Evolutionary conservation across 1,140 invertebrate genomes (phyloP), one percentile per base, ranked within the genome.

Genomic region (Brachystomella parvula): DNA sequence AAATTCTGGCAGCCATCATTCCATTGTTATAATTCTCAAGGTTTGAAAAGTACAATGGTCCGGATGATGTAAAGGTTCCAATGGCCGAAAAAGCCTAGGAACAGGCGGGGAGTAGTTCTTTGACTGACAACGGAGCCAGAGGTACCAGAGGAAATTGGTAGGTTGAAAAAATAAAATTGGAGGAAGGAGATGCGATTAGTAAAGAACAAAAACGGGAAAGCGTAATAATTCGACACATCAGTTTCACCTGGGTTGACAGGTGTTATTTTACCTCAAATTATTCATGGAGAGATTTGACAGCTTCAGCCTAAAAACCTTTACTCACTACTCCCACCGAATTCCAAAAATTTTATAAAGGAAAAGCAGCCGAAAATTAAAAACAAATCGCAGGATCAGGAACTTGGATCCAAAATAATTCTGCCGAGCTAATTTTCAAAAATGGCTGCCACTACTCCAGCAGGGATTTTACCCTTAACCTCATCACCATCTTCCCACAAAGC

Each of bases 171-270:
- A 6, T 30, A 19, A 39, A 33, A 49, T 21, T 39, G 53, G n/a
- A n/a, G n/a, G n/a, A n/a, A n/a, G 33, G 29, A 59, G 63, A 60
- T 44, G 35, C 28, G 24, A 35, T 35, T 58, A 32, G 19, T 17
- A 47, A 39, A 17, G 32, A 47, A n/a, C 2, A 29, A 15, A 29
- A 49, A 19, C 24, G 24, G 33, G 65, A 63, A 12, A 39, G 44
- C 65, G 61, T 67, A 62, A 69, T 69, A 57, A 72, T 72, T 72
- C 67, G 71, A 69, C 65, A 72, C 71, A 69, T 72, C 71, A 72
- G 49, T 61, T 69, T 65, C 53, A 68, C 32, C 44, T 28, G 32
- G 59, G 44, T 53, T 67, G 71, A 72, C 71, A 69, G 66, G 65
- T 63, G 67, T 69, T 67, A 69, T 72, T 72, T 65, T 53, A 53